Conservation (phyloP, 1,140 invertebrate genomes). For the Microvelia longipes region DNA sequence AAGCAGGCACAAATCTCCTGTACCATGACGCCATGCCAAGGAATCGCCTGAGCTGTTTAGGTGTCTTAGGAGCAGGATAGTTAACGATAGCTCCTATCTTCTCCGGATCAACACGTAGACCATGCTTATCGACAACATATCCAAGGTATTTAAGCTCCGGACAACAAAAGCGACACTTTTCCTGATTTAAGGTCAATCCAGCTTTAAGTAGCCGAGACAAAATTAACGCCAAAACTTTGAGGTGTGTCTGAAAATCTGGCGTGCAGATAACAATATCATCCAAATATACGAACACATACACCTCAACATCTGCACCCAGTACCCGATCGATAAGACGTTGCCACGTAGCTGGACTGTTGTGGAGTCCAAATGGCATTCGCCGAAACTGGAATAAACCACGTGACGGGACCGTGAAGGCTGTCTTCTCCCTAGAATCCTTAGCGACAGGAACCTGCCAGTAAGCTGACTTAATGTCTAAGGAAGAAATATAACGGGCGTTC, state of each 20-base stretch:
- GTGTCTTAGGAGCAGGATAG: conserved; percentile 20
- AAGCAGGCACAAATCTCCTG: too few relatives aligned
- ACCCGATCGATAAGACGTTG: conserved; percentile 27
- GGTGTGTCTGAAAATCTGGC: conserved; percentile 27
- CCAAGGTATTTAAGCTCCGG: neutral
- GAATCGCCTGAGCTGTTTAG: conserved; percentile 19
- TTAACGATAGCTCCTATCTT: conserved; percentile 23
- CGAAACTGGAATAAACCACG: conserved; percentile 26
- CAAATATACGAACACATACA: conserved; percentile 26
- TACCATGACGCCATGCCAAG: conserved; percentile 24
- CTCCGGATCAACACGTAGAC: conserved; percentile 8
- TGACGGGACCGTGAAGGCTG: conserved; percentile 18
- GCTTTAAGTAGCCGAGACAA: neutral
- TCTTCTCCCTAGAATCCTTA: conserved; percentile 10
- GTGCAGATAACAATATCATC: conserved; percentile 31
- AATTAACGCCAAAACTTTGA: conserved; percentile 21
- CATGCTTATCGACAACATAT: conserved; percentile 13
- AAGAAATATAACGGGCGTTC: conserved; percentile 19
- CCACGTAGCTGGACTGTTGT: conserved; percentile 20
- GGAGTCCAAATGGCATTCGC: conserved; percentile 32
- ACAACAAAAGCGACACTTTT: neutral
- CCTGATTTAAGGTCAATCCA: neutral
- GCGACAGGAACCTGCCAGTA: conserved; percentile 21
- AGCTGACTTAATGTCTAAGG: conserved; percentile 23
- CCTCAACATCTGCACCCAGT: conserved; percentile 24